Conservation (phyloP, 2,888 invertebrate genomes). For the Mamestra brassicae region DNA sequence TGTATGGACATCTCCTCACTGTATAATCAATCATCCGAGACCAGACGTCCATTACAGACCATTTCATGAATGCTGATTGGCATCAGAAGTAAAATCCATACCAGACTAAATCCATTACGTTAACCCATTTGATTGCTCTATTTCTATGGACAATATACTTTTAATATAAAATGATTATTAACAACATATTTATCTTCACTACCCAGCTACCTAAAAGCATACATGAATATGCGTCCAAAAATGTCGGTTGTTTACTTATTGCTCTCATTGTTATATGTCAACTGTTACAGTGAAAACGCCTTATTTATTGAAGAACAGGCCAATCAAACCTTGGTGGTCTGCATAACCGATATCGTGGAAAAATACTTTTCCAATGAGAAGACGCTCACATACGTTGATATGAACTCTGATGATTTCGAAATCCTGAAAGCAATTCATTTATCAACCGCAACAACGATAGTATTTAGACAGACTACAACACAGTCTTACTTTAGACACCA, state of each 20-base stretch:
- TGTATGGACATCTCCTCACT: not conserved
- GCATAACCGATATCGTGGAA: not conserved
- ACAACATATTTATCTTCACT: not conserved
- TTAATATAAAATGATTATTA: not conserved
- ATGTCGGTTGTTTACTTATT: constrained; percentile 55
- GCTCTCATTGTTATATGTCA: constrained; percentile 19
- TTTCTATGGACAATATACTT: not conserved
- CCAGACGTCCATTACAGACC: not conserved
- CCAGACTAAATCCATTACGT: constrained; percentile 1
- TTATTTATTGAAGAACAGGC: constrained; percentile 3
- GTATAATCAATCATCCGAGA: not conserved
- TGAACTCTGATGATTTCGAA: constrained; percentile 33
- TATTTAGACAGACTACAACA: constrained; percentile 15
- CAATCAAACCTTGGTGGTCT: not conserved
- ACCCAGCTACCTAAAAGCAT: not conserved
- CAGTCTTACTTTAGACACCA: not conserved
- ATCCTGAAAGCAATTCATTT: constrained; percentile 61
- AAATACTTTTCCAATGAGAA: not conserved
- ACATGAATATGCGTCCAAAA: not conserved
- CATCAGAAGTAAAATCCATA: not conserved
- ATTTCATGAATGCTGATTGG: not conserved
- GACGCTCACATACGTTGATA: not conserved
- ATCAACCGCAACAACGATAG: constrained; percentile 4
- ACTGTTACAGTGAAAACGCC: constrained; percentile 4
- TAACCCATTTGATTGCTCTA: not conserved